Base-by-base conservation (phyloP, 2,113 vertebrate species). In the Halichoeres trimaculatus region DNA sequence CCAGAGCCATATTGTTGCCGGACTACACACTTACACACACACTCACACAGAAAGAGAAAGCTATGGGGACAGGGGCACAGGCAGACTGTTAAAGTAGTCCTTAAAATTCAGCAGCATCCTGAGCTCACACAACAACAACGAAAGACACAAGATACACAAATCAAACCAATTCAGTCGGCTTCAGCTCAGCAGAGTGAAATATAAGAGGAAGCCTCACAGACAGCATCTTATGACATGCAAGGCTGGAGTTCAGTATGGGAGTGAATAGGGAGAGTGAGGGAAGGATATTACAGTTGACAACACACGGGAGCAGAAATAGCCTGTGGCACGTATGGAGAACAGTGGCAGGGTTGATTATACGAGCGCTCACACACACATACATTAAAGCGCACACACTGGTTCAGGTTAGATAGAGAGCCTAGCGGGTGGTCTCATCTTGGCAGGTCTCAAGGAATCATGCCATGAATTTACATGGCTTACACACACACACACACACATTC, bases 211-310 rank as follows among this genome's bases (percentile, higher is more conserved):
- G 81, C 24, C 73, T 82, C 69, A 84, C 85, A 80, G 82, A 81
- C 79, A 84, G 83, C 74, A 75, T 85, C 82, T 79, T 70, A 89
- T 86, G 73, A 85, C 83, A 90, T 60, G 73, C 43, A 71, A 82
- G 76, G 82, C 62, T 88, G 70, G 77, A 84, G 81, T 85, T 85
- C 58, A 76, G 58, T 60, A 55, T 69, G 70, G 78, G 75, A 79
- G 78, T 70, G 86, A 80, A 83, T 69, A 70, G 75, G 75, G 52
- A 76, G 71, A 76, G 36, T 30, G 58, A 68, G 77, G 80, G 68
- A 63, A 70, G 73, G 78, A 89, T 87, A 88, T 85, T 87, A 87
- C 62, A 77, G 84, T 65, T 78, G 85, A 89, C 90, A 90, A 82
- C 82, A 87, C 66, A 56, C 60, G 73, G 69, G 80, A 88, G 75